Base-by-base conservation (phyloP, 2,113 vertebrate species). In the Hassar affinis region DNA sequence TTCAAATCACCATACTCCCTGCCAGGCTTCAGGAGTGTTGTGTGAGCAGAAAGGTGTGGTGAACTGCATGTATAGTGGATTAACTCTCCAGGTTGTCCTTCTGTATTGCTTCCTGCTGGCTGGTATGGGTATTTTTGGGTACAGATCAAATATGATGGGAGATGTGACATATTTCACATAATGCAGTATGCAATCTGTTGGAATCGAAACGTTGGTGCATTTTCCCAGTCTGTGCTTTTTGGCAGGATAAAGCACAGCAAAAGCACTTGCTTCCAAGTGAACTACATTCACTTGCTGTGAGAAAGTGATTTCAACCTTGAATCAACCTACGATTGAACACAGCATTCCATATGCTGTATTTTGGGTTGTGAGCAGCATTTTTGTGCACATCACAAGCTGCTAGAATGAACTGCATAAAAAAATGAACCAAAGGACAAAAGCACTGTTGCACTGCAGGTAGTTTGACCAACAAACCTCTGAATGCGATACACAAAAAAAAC, bases 1-100 rank as follows among this genome's bases (percentile, higher is more conserved):
- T 64, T 42, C 68, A 56, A 66, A 45, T 86, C 82, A 83, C 59
- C 80, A 61, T 79, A 76, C 56, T 83, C 76, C 61, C 25, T 74
- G 64, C 27, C 71, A 78, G 68, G 56, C 33, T 42, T 83, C 69
- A 14, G 59, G 5, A 56, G 61, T 25, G 71, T 59, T 80, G 49
- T 69, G 72, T 72, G 9, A 57, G 79, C 9, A 18, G 52, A 72
- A 54, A 45, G 51, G 35, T 71, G 79, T 72, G 68, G 25, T 72
- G 68, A 59, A 82, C 25, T 27, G 35, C 35, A 25, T 45, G 80
- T 59, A 59, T 56, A 47, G 68, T 57, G 22, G 51, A 59, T 72
- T 82, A 82, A 33, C 52, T 72, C 38, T 72, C n/a, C 68, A 82
- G 51, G 80, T 45, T 42, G n/a, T 80, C 79, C 42, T 80, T 52